Evolutionary conservation across 2,113 vertebrate species (phyloP), one percentile per base, ranked within the genome.

Genomic region (Oncorhynchus kisutch): DNA sequence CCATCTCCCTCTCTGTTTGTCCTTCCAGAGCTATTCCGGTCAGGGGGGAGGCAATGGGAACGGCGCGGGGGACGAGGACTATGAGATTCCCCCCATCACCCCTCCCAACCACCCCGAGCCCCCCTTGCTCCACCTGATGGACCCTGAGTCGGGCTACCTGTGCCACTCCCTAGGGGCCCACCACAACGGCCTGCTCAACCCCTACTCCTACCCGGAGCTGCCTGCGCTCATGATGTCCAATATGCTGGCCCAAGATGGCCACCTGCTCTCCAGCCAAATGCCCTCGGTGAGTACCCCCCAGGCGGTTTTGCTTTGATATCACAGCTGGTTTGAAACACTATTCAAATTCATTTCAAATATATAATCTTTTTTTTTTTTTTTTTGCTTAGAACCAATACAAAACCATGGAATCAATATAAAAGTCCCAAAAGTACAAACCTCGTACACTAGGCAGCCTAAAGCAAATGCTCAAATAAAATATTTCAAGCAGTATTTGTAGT

Each of bases 171-270:
- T 98, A 75, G 51, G 51, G 51, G 3, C 51, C 16, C 90, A 93
- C 20, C 96, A 97, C 49, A 98, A 96, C 85, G 96, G 97, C 80
- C 95, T 99, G 92, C 95, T 99, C 88, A 98, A 97, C 75, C 95
- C 96, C 0, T 99, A 99, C 64, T 94, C 96, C 73, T 99, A 99
- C 92, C 94, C 97, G 76, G 98, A 99, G 91, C 95, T 99, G 89
- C 98, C 98, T 0, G 96, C 97, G 80, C 96, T 99, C 90, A 98
- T 99, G 97, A 97, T 99, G 86, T 97, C 97, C 84, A 99, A 97
- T 93, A 98, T 98, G 98, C 81, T 99, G 88, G 95, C 95, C 29
- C 98, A 98, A 92, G 98, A 99, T 4, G 91, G 96, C 70, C 97
- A 99, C 86, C 95, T 98, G 57, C 95, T 99, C 45, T 96, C 97